Evolutionary conservation across 2,797 vertebrate species (phyloP), one percentile per base, ranked within the genome.

Genomic region (Gadopsis marmoratus): DNA sequence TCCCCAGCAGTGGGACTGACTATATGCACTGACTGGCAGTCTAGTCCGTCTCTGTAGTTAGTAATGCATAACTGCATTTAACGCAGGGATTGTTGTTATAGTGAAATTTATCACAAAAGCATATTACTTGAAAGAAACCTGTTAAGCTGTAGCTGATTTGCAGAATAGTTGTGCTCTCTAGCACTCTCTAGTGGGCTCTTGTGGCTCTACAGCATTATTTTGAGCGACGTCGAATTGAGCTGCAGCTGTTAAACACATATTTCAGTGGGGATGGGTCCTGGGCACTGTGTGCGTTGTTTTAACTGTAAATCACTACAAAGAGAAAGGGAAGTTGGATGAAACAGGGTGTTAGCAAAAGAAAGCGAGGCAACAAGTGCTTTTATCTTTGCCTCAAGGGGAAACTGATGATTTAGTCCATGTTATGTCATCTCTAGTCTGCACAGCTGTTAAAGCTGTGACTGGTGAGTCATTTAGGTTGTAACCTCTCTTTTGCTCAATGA

Each of bases 11-110:
- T 45, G 89, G 82, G 87, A 86, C 86, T 88, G 87, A 89, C 76
- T 84, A 86, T 91, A 93, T 92, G 91, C 92, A 93, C 90, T 92
- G 92, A 91, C 87, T 74, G 83, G 79, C 84, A 84, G 77, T 73
- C 51, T 39, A 41, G 54, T 74, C 88, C 79, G 88, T 90, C 84
- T 71, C 3, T 78, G 64, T 84, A 83, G 85, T 82, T 88, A 84
- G 72, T 83, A 67, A 76, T 65, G 66, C 74, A 76, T 84, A 59
- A 82, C 81, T 83, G 54, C 74, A 81, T 84, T 88, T 72, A 82
- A 72, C 2, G 26, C 86, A 81, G 79, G 63, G 84, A 76, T 79
- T 51, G 65, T 82, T 84, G 23, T 69, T 74, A 45, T 58, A 55
- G 74, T 74, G 39, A 73, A 70, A 73, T 88, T 85, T 84, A 83